Evolutionary conservation across 1,140 invertebrate genomes (phyloP), one percentile per base, ranked within the genome.

Genomic region (Eumeta japonica): DNA sequence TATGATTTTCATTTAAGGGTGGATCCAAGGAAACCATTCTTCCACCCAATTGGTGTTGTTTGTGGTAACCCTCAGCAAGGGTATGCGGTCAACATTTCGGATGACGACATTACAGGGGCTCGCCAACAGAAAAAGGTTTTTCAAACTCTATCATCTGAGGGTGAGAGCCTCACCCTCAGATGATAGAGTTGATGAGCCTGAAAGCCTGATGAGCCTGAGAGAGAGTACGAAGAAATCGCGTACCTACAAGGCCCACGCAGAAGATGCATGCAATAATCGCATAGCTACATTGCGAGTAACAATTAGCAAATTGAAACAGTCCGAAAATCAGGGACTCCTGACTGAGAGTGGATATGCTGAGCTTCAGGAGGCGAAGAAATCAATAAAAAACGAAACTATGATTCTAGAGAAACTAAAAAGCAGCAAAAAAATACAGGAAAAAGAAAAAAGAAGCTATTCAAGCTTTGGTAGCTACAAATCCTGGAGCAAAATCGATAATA

Each of bases 1-100:
- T 7, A 24, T 24, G 20, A 24, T 24, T 24, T 24, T 24, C n/a
- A 24, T 24, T 24, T 24, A 7, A 24, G 20, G 20, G 20, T 24
- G 20, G 20, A 24, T 24, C 20, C n/a, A 24, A 24, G 20, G 20
- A 24, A 24, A n/a, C 20, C n/a, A 24, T 24, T n/a, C 20, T 24
- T 24, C 20, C 7, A 24, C 7, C n/a, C n/a, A 24, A 7, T 7
- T 7, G 7, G 7, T 24, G 20, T 24, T 24, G n/a, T 24, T 24
- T 24, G n/a, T 24, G n/a, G 7, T 24, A n/a, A n/a, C 20, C 20
- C 20, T 24, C 7, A 24, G 20, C 20, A 24, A n/a, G 20, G 20
- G 20, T 7, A 24, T 24, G 7, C 20, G 20, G 20, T 7, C n/a
- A n/a, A 24, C 20, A n/a, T 24, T 24, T 24, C 20, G 7, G 20